Evolutionary conservation across 2,113 vertebrate genomes (phyloP).

Genomic region (Urocolius indicus): DNA sequence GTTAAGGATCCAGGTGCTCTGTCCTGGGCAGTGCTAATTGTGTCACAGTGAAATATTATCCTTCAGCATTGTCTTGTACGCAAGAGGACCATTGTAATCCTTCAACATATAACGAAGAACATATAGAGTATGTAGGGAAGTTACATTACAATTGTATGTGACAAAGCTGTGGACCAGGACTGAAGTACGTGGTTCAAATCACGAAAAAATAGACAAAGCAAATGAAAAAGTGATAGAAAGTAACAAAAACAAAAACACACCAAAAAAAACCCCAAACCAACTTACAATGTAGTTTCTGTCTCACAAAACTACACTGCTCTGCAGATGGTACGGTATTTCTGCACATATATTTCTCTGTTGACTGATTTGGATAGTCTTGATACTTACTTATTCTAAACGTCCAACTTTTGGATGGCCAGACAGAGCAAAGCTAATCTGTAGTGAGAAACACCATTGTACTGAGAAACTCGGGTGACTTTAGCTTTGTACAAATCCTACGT

Average conservation of each 20-base stretch:
- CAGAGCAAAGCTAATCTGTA: not conserved
- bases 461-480: not conserved
- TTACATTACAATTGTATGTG: not conserved
- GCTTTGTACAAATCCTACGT: not conserved
- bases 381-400: not conserved
- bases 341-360: not conserved
- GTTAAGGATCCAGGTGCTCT: not conserved
- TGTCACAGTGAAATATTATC: not conserved
- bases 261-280: not conserved
- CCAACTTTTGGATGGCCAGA: not conserved
- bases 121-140: not conserved
- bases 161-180: not conserved
- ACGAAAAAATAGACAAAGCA: not conserved
- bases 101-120: not conserved
- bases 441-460: not conserved
- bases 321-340: not conserved
- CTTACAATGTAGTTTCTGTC: not conserved
- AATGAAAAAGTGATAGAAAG: not conserved
- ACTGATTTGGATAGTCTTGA: not conserved
- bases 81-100: not conserved
- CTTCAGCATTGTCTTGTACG: not conserved
- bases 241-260: not conserved
- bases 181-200: not conserved
- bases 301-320: not conserved
- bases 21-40: not conserved